A percentile compares a stretch with the other conserved stretches of the same genome.
Evolutionary conservation across 2,888 invertebrate genomes (phyloP).

Genomic region (Trichogramma evanescens): DNA sequence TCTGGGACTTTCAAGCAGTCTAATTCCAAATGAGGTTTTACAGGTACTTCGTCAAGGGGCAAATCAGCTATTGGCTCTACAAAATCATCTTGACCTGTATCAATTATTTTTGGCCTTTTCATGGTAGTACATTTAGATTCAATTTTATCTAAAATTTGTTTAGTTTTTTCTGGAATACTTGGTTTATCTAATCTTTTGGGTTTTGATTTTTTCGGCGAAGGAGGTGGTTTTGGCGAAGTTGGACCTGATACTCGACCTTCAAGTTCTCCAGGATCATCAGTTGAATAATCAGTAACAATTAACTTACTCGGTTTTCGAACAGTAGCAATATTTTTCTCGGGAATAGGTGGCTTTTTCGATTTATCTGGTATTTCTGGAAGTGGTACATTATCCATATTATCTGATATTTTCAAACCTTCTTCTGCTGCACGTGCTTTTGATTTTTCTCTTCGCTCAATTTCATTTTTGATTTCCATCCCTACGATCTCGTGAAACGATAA

Average conservation of each 20-base stretch:
- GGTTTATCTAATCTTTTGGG: slow-evolving; percentile 37
- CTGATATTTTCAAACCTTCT: slow-evolving; percentile 39
- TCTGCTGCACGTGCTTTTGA: slow-evolving; percentile 37
- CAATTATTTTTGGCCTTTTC: slow-evolving; percentile 40
- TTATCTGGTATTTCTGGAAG: slow-evolving; percentile 39
- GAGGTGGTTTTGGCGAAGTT: slow-evolving; percentile 23
- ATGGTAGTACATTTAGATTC: slow-evolving; percentile 41
- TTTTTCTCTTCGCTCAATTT: slow-evolving; percentile 34
- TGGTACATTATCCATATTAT: slow-evolving; percentile 44
- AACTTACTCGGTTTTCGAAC: slow-evolving; percentile 16
- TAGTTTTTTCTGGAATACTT: slow-evolving; percentile 44
- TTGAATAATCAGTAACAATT: slow-evolving; percentile 20
- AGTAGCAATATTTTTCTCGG: slow-evolving; percentile 20
- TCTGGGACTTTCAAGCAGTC: slow-evolving; percentile 45
- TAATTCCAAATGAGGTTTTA: slow-evolving; percentile 41
- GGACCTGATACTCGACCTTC: slow-evolving; percentile 14
- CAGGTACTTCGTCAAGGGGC: slow-evolving; percentile 43
- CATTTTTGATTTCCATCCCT: slow-evolving; percentile 39
- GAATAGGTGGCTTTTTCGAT: slow-evolving; percentile 22
- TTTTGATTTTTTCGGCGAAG: slow-evolving; percentile 29
- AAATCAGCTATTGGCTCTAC: slow-evolving; percentile 45
- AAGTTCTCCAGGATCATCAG: slow-evolving; percentile 19
- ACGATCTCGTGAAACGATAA: slow-evolving; percentile 37
- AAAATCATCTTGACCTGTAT: slow-evolving; percentile 44
- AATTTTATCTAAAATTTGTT: slow-evolving; percentile 42